phyloP scores from a whole-genome alignment of 30 jellyfish, hydroid and myxozoan genomes.

The Nemopilema nomurai region DNA sequence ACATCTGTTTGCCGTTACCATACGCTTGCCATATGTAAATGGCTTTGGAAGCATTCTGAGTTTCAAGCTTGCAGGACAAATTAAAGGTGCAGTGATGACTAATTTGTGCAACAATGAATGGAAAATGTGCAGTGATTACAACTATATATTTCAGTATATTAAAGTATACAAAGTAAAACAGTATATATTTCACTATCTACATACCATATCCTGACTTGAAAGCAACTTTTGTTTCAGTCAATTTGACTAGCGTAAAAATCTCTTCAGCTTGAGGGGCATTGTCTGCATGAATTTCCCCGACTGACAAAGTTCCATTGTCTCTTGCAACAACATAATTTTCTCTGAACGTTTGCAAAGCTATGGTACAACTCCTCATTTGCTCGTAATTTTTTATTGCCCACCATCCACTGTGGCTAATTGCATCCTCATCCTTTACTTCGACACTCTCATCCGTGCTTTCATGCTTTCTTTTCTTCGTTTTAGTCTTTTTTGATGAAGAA shows the following conservation, averaged over 20 bases:
- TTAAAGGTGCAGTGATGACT: too few relatives aligned
- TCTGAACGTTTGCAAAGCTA: constrained; percentile 71
- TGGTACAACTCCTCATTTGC: constrained; percentile 67
- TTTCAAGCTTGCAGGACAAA: too few relatives aligned
- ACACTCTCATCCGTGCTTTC: constrained; percentile 29
- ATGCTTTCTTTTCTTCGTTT: constrained; percentile 46
- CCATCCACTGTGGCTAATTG: constrained; percentile 95
- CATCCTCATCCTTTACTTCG: constrained; percentile 76
- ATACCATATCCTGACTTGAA: constrained; percentile 95
- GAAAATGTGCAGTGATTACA: too few relatives aligned
- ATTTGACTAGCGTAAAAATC: constrained; percentile 69
- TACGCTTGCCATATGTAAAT: too few relatives aligned
- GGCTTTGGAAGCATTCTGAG: too few relatives aligned
- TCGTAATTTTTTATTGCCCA: constrained; percentile 83
- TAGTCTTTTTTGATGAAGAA: constrained; percentile 44
- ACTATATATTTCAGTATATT: too few relatives aligned
- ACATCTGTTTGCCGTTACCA: too few relatives aligned
- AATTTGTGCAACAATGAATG: too few relatives aligned
- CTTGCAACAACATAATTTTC: constrained; percentile 71
- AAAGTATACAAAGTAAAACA: too few relatives aligned
- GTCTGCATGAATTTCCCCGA: constrained; percentile 71
- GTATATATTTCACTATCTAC: neutral
- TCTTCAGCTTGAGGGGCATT: constrained; percentile 76
- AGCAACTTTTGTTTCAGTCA: constrained; percentile 81
- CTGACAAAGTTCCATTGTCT: constrained; percentile 78